Base-by-base conservation (phyloP, 1,140 invertebrate species). In the Lordiphosa stackelbergi region DNA sequence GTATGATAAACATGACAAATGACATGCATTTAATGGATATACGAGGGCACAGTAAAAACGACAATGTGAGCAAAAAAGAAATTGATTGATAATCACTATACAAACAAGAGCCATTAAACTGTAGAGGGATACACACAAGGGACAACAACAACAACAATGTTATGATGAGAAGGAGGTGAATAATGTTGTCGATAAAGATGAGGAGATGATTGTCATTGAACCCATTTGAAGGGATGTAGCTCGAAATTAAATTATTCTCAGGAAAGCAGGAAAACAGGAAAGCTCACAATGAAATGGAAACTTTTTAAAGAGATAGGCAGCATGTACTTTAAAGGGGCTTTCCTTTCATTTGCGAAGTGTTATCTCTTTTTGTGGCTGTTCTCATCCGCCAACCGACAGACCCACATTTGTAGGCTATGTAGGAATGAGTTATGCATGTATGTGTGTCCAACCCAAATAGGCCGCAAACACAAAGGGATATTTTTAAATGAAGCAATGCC, bases 41-140 rank as follows among this genome's bases (percentile, higher is more conserved):
- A 46, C 43, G 11, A 46, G 43, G 11, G 43, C 11, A 46, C 43
- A 46, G 34, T 46, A 46, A 46, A 46, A 46, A 46, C 31, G 6
- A 46, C 24, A 34, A 13, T 31, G 43, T 24, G 24, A 46, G 31
- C 28, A 28, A 46, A 46, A 46, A 66, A 58, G 42, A 49, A 61
- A 56, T 57, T 66, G 57, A 70, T 66, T 66, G 57, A 70, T 70
- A 56, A 70, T 57, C 63, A 54, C 45, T 37, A 58, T 40, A 56
- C 56, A 66, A 66, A 58, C 66, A 46, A 60, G 56, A 54, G 52
- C 49, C 41, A 45, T 46, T 37, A 54, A 59, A 38, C 53, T 28
- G 45, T 38, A 62, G 49, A 10, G 54, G 36, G 49, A 59, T 36
- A 40, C 22, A 40, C 47, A 34, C 41, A n/a, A 13, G n/a, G 16